Conservation (phyloP, 92 coral and sea anemone species). For the Porites rus region DNA sequence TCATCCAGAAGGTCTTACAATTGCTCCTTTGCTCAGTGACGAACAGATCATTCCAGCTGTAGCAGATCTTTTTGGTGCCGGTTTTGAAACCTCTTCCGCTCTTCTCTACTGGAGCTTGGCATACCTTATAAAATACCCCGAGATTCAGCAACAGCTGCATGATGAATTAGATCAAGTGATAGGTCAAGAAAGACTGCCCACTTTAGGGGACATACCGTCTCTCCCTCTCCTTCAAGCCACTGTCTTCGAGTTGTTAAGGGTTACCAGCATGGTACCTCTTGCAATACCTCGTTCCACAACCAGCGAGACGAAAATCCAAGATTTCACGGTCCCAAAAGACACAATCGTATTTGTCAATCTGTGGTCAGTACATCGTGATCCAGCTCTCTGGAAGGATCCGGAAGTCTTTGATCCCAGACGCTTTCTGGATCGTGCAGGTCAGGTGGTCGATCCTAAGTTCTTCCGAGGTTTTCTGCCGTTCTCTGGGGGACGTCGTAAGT, state of each 20-base stretch:
- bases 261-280: slow-evolving; percentile 66
- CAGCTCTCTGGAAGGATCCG: slow-evolving; percentile 57
- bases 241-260: slow-evolving; percentile 72
- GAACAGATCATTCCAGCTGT: slow-evolving; percentile 42
- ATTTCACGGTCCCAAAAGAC: slow-evolving; percentile 77
- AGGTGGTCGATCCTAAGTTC: slow-evolving; percentile 41
- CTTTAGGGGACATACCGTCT: slow-evolving; percentile 57
- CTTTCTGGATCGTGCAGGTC: slow-evolving; percentile 44
- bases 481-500: slow-evolving; percentile 51
- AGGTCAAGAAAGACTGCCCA: slow-evolving; percentile 65
- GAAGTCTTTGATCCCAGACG: slow-evolving; percentile 59
- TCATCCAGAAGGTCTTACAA: slow-evolving; percentile 3
- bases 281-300: slow-evolving; percentile 82
- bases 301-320: slow-evolving; percentile 58
- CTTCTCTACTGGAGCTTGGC: slow-evolving; percentile 74
- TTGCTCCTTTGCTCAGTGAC: slow-evolving; percentile 45
- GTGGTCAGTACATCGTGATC: slow-evolving; percentile 62
- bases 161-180: slow-evolving; percentile 74
- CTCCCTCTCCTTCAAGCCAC: slow-evolving; percentile 78
- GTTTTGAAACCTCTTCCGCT: slow-evolving; percentile 67
- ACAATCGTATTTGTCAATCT: slow-evolving; percentile 53
- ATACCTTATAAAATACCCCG: slow-evolving; percentile 63
- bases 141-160: slow-evolving; percentile 70
- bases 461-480: slow-evolving; percentile 57
- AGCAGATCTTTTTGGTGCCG: slow-evolving; percentile 76